Conservation (phyloP, 2,797 vertebrate species). For the Harpagifer antarcticus region DNA sequence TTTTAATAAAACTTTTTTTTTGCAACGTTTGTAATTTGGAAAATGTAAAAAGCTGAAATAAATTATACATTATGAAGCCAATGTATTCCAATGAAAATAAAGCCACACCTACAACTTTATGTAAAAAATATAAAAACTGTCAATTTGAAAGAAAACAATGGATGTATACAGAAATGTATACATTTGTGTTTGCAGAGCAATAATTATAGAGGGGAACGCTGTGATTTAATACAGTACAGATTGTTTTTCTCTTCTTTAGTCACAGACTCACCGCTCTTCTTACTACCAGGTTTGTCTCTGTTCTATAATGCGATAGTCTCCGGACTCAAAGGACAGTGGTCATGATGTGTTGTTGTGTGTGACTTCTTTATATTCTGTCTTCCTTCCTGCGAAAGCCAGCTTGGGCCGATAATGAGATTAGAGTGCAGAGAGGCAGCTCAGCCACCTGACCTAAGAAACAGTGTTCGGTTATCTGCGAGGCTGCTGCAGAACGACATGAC, state of each 20-base stretch:
- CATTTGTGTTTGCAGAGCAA: neutral
- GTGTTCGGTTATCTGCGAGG: conserved; percentile 69
- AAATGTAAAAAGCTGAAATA: no score
- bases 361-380: conserved; percentile 67
- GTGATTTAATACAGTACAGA: neutral
- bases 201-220: neutral
- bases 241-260: conserved; percentile 5
- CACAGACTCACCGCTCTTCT: conserved; percentile 20
- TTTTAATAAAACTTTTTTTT: no score
- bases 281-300: conserved; percentile 22
- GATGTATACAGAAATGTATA: neutral
- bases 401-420: conserved; percentile 86
- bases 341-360: conserved; percentile 64
- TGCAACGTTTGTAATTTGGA: no score
- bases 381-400: conserved; percentile 77
- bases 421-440: conserved; percentile 80
- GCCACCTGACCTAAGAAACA: conserved; percentile 75
- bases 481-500: conserved; percentile 52
- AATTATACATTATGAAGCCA: no score
- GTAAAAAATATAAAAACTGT: no score
- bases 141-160: no score
- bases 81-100: no score
- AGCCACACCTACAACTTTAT: no score
- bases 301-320: conserved; percentile 65
- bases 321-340: conserved; percentile 59